Conservation (phyloP, 1,140 invertebrate species). For the Orius laevigatus region DNA sequence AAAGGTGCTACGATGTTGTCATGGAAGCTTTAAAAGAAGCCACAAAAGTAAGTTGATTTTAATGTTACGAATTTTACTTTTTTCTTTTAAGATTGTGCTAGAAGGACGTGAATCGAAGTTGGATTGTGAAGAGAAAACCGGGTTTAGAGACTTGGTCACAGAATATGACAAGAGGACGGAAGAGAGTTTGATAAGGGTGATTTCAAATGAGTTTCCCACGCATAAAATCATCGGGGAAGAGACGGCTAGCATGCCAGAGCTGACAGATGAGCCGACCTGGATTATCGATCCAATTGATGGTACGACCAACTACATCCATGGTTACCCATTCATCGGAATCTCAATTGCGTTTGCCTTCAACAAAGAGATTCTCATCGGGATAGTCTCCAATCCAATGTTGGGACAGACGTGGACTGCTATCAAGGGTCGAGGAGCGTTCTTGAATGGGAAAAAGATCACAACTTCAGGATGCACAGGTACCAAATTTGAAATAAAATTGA, state of each 20-base stretch:
- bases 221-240: slow-evolving; percentile 98
- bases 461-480: slow-evolving; percentile 47
- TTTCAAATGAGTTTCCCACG: slow-evolving; percentile 62
- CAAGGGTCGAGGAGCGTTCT: slow-evolving; percentile 71
- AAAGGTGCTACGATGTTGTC: slow-evolving; percentile 3
- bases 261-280: slow-evolving; percentile 74
- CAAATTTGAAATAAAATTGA: not conserved
- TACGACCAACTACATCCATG: slow-evolving; percentile 56
- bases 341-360: slow-evolving; percentile 30
- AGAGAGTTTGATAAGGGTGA: slow-evolving; percentile 56
- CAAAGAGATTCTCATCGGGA: slow-evolving; percentile 48
- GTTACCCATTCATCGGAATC: slow-evolving; percentile 43
- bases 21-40: slow-evolving; percentile 2
- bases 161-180: slow-evolving; percentile 91
- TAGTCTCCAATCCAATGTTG: slow-evolving; percentile 81
- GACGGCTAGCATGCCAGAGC: slow-evolving; percentile 37
- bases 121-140: slow-evolving; percentile 58
- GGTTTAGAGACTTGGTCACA: slow-evolving; percentile 85
- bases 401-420: slow-evolving; percentile 76
- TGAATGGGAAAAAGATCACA: slow-evolving; percentile 60
- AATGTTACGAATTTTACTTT: not conserved
- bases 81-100: slow-evolving; percentile 33
- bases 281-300: slow-evolving; percentile 71
- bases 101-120: slow-evolving; percentile 37
- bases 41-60: not conserved